Conservation (phyloP, 2,113 vertebrate species). For the Smithornis capensis region DNA sequence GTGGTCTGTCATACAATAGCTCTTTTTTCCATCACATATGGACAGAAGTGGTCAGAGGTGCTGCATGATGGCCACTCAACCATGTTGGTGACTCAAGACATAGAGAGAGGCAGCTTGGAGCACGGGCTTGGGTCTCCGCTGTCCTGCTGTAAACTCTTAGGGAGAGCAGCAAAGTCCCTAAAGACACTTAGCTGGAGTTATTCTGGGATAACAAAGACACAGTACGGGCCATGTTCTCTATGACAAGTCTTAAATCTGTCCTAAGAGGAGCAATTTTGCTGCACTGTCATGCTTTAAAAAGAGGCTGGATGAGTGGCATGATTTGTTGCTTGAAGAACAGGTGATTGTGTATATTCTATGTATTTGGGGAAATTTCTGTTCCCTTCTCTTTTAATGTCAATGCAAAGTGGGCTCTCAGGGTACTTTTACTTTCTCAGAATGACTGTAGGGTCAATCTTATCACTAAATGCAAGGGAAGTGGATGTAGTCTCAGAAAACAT, state of each 20-base stretch:
- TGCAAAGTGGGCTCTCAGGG: not conserved
- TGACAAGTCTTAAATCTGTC: not conserved
- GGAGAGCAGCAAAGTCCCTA: not conserved
- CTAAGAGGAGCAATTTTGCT: not conserved
- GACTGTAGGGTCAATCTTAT: not conserved
- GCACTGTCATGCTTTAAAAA: not conserved
- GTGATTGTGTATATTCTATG: not conserved
- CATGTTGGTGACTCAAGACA: not conserved
- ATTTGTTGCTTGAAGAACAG: not conserved
- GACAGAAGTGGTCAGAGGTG: not conserved
- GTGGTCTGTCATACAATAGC: not conserved
- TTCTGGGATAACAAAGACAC: not conserved
- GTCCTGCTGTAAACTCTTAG: not conserved
- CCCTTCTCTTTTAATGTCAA: not conserved
- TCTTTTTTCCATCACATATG: not conserved
- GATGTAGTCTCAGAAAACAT: not conserved
- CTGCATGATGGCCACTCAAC: not conserved
- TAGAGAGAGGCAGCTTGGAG: not conserved
- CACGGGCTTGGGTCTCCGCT: not conserved
- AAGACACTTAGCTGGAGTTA: not conserved
- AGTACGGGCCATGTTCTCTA: not conserved
- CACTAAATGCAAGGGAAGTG: not conserved
- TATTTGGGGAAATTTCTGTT: not conserved
- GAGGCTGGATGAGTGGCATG: not conserved
- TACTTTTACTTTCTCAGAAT: not conserved